Evolutionary conservation across 2,113 vertebrate species (phyloP).

Genomic region (Strix uralensis): DNA sequence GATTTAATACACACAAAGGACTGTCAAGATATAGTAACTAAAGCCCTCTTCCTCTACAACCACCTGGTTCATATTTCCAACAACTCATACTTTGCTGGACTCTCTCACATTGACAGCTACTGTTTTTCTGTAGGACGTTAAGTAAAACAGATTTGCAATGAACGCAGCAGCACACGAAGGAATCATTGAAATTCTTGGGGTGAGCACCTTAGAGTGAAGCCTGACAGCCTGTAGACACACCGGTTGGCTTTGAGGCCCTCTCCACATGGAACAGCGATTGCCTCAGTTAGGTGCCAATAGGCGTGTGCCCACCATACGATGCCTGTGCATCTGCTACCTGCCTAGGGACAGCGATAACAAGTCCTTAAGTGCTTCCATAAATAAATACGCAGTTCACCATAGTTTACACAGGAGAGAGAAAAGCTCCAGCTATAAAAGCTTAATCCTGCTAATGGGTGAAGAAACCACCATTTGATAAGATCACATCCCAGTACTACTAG

Average conservation of each 20-base stretch:
- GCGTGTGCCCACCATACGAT: neutral
- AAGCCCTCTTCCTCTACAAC: neutral
- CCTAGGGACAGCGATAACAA: neutral
- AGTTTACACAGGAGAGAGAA: neutral
- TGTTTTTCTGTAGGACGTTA: accelerated
- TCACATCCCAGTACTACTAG: neutral
- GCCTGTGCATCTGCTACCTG: neutral
- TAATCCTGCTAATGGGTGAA: neutral
- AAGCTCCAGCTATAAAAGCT: neutral
- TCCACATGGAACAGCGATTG: accelerated
- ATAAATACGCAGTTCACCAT: neutral
- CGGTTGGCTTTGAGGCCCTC: neutral
- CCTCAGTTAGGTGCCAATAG: neutral
- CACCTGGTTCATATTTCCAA: neutral
- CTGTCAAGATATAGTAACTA: neutral
- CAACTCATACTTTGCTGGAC: neutral
- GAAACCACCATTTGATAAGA: neutral
- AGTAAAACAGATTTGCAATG: neutral
- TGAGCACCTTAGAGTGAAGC: neutral
- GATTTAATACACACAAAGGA: neutral
- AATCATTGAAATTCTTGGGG: neutral
- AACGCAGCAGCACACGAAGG: neutral
- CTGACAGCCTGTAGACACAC: neutral
- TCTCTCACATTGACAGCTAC: neutral
- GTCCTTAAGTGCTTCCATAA: neutral